These are phyloP conservation scores for Triplophysa rosa DNA, from an alignment of 2,113 vertebrate species.

Conservation along the genomic window DNA sequence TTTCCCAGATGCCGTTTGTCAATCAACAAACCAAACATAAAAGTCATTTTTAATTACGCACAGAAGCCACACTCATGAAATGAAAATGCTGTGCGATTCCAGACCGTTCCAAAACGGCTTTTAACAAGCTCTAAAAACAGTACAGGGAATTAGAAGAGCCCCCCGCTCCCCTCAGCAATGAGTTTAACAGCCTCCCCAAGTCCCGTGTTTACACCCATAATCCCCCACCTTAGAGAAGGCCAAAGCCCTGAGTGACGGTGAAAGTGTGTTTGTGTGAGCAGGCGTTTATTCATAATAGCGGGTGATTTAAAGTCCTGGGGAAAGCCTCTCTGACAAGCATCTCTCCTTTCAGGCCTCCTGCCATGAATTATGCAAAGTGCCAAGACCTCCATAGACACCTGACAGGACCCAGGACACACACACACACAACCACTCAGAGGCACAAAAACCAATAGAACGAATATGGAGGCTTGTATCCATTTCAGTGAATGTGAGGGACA, in stretches of 20 bases:
- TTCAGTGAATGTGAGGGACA: not conserved
- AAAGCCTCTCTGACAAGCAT: conserved; percentile 15
- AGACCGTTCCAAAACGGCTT: conserved; percentile 14
- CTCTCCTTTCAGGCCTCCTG: conserved; percentile 19
- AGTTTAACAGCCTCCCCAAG: conserved; percentile 42
- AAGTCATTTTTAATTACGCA: conserved; percentile 19
- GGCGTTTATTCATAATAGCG: conserved; percentile 7
- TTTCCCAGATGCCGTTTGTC: conserved; percentile 25
- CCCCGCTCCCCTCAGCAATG: conserved; percentile 10
- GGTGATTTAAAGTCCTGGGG: conserved; percentile 28
- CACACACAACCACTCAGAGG: not conserved
- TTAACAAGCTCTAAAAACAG: conserved; percentile 35
- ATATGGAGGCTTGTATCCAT: not conserved
- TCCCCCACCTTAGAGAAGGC: conserved; percentile 24
- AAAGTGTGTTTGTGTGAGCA: not conserved
- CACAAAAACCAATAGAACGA: not conserved
- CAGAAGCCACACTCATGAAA: conserved; percentile 19
- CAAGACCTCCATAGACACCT: conserved; percentile 23
- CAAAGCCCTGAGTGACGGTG: not conserved
- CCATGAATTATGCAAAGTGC: conserved; percentile 41
- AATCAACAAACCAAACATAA: conserved; percentile 22
- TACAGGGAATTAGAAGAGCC: conserved; percentile 10
- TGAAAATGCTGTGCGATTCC: not conserved
- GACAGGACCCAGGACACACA: not conserved
- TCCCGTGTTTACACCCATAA: conserved; percentile 49